These are phyloP conservation scores for Orestias chungarensis DNA, from an alignment of 2,797 vertebrate species.

Conservation along the genomic window DNA sequence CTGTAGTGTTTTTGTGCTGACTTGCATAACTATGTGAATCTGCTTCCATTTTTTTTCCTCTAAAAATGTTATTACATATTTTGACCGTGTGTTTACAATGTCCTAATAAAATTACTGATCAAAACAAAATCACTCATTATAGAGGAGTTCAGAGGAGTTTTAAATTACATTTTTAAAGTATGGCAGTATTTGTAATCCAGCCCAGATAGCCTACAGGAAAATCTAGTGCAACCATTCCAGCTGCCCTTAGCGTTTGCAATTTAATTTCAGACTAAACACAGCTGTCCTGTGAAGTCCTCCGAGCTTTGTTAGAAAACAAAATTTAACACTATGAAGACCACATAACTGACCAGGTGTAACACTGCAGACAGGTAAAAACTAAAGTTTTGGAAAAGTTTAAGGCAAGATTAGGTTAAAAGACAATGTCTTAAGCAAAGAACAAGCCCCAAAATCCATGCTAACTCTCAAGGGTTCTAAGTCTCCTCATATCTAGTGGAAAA, in stretches of 20 bases:
- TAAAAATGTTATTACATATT: not conserved
- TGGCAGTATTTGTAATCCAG: too few relatives aligned
- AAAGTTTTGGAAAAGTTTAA: not conserved
- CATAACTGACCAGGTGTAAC: not conserved
- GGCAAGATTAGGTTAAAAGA: not conserved
- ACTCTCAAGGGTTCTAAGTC: not conserved
- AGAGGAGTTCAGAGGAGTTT: not conserved
- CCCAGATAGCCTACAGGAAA: not conserved
- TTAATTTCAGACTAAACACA: not conserved
- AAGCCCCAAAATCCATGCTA: not conserved
- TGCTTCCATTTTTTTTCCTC: not conserved
- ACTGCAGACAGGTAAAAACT: too few relatives aligned
- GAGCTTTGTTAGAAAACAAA: not conserved
- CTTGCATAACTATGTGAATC: constrained; percentile 1
- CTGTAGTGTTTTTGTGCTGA: constrained; percentile 6
- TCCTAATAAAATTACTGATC: not conserved
- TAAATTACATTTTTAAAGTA: too few relatives aligned
- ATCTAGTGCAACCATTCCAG: not conserved
- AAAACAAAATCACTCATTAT: not conserved
- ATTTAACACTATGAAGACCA: not conserved
- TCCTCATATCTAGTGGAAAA: not conserved
- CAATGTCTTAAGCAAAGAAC: not conserved
- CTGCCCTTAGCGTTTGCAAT: not conserved
- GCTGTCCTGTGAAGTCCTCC: not conserved
- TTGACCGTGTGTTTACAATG: not conserved